phyloP scores from a whole-genome alignment of 2,888 invertebrate genomes.

The Drosophila subsilvestris region DNA sequence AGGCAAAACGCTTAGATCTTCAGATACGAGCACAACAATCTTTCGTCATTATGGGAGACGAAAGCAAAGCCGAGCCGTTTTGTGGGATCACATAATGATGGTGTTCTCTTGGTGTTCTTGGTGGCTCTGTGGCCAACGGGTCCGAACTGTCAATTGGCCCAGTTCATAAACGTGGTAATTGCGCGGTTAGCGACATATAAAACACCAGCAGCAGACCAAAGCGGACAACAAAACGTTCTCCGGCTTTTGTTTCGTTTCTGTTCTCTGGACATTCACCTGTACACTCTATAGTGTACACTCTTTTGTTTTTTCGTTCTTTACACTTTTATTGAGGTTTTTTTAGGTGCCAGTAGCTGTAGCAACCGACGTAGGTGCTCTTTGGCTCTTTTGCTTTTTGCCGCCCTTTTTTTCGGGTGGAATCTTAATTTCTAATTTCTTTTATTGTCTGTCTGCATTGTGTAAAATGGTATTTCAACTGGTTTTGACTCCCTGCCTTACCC shows the following conservation, averaged over 20 bases:
- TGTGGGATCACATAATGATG: slow-evolving; percentile 43
- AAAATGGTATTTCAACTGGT: slow-evolving; percentile 5
- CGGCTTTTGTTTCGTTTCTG: slow-evolving; percentile 41
- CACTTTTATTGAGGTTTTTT: slow-evolving; percentile 27
- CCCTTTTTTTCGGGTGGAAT: slow-evolving; percentile 53
- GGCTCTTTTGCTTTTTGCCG: slow-evolving; percentile 30
- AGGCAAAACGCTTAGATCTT: slow-evolving; percentile 40
- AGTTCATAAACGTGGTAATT: slow-evolving; percentile 77
- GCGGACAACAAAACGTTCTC: slow-evolving; percentile 42
- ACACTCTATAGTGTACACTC: slow-evolving; percentile 51
- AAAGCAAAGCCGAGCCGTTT: slow-evolving; percentile 8
- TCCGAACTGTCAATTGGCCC: slow-evolving; percentile 72
- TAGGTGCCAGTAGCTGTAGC: slow-evolving; percentile 11
- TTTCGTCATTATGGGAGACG: slow-evolving; percentile 23
- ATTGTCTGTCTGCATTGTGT: slow-evolving; percentile 6
- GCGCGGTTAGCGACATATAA: slow-evolving; percentile 72
- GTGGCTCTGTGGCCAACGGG: slow-evolving; percentile 37
- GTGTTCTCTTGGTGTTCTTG: slow-evolving; percentile 20
- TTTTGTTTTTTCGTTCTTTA: slow-evolving; percentile 38
- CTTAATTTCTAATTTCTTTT: slow-evolving; percentile 65
- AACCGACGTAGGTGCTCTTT: slow-evolving; percentile 33
- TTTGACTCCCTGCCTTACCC: not conserved
- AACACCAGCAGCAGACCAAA: slow-evolving; percentile 38
- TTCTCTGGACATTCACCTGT: slow-evolving; percentile 56
- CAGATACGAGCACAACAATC: slow-evolving; percentile 8